Percentiles rank a stretch among this genome's conserved stretches.
Conservation (phyloP, 35 echinoderm and acorn worm species). For the Ophioderma brevispina region DNA sequence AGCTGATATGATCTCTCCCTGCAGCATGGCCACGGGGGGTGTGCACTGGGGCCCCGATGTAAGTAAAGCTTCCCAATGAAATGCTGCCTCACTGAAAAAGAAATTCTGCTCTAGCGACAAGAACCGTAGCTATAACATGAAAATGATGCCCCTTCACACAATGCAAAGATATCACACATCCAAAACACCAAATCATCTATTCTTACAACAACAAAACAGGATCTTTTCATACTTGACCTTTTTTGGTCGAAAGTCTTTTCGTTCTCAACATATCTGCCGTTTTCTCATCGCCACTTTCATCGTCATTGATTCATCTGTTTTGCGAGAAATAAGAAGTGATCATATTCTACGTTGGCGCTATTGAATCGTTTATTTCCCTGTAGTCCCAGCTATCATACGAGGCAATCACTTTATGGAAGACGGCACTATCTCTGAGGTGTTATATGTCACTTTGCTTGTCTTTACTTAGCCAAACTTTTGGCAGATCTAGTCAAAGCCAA, state of each 20-base stretch:
- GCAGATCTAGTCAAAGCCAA: neutral
- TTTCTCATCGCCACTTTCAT: neutral
- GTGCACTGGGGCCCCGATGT: neutral
- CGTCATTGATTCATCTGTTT: neutral
- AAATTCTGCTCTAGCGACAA: too few species aligned
- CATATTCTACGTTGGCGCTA: neutral
- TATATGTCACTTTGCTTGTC: neutral
- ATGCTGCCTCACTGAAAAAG: too few species aligned
- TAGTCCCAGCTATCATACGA: neutral
- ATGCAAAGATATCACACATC: too few species aligned
- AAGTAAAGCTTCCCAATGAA: too few species aligned
- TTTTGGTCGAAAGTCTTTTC: neutral
- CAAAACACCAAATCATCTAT: too few species aligned
- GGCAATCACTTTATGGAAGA: slow-evolving; percentile 6
- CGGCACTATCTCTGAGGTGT: neutral
- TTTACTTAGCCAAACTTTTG: slow-evolving; percentile 12
- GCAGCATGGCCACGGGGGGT: neutral
- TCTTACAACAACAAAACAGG: too few species aligned
- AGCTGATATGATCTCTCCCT: neutral
- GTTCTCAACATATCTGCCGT: neutral
- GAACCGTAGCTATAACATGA: too few species aligned
- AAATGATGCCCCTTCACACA: too few species aligned
- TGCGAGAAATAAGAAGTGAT: neutral
- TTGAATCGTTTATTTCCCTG: neutral
- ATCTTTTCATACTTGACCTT: slow-evolving; percentile 1